Evolutionary conservation across 2,888 invertebrate genomes (phyloP).

Genomic region (Tethea ocularis): DNA sequence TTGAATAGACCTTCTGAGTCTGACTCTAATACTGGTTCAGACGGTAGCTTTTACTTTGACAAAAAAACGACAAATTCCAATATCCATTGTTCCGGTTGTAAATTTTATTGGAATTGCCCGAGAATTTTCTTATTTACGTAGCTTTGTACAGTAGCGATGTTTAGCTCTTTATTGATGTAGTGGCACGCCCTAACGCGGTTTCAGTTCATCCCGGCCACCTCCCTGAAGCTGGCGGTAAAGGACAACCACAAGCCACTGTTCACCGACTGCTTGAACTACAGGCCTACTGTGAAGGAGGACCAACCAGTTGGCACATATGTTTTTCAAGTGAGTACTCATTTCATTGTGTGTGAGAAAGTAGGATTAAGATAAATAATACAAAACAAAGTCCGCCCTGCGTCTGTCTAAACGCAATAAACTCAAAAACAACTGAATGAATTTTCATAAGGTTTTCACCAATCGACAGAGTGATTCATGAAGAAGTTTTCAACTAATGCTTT

Average conservation of each 20-base stretch:
- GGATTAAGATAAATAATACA: too few relatives aligned
- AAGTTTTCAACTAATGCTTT: too few relatives aligned
- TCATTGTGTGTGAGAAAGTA: too few relatives aligned
- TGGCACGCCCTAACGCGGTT: conserved; percentile 57
- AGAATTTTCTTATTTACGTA: conserved; percentile 12
- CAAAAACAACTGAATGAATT: too few relatives aligned
- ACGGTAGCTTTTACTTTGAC: too few relatives aligned
- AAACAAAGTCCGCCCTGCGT: too few relatives aligned
- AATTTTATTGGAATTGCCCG: conserved; percentile 14
- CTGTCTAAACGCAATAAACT: too few relatives aligned
- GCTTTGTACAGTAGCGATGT: conserved; percentile 19
- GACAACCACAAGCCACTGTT: conserved; percentile 96
- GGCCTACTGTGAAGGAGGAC: conserved; percentile 91
- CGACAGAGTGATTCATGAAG: too few relatives aligned
- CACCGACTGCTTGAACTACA: conserved; percentile 91
- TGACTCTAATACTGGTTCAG: too few relatives aligned
- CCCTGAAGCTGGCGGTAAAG: conserved; percentile 74
- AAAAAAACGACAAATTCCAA: background rate
- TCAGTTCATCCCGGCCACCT: conserved; percentile 67
- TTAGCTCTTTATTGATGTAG: conserved; percentile 48
- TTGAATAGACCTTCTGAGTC: background rate
- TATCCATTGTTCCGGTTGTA: background rate
- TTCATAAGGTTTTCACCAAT: too few relatives aligned
- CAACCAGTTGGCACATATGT: conserved; percentile 89
- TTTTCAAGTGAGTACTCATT: conserved; percentile 83